These are phyloP conservation scores for Coelinius sp. DNA, from an alignment of 2,888 invertebrate species.

Conservation along the genomic window DNA sequence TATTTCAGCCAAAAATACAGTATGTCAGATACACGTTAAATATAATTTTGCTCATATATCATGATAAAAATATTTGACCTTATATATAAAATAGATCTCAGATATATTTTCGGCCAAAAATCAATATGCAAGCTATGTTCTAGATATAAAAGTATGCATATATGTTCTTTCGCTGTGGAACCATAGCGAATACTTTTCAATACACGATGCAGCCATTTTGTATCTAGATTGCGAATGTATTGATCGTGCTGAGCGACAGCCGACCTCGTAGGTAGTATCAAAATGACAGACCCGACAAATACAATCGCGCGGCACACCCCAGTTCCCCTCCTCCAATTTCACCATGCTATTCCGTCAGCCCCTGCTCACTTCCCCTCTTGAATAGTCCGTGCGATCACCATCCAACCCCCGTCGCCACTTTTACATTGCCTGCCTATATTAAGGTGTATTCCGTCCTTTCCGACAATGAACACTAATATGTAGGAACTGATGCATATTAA, in stretches of 20 bases:
- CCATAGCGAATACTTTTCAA: conserved; percentile 44
- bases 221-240: conserved; percentile 69
- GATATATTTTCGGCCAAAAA: too few species aligned
- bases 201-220: conserved; percentile 66
- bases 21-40: too few species aligned
- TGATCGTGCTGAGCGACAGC: conserved; percentile 67
- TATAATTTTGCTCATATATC: too few species aligned
- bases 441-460: conserved; percentile 41
- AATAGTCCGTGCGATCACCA: conserved; percentile 48
- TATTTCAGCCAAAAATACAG: too few species aligned
- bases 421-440: conserved; percentile 62
- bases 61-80: too few species aligned
- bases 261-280: conserved; percentile 67
- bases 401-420: conserved; percentile 59
- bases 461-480: too few species aligned
- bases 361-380: conserved; percentile 32
- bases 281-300: conserved; percentile 73
- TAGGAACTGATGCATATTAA: too few species aligned
- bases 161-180: too few species aligned
- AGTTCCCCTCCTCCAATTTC: conserved; percentile 21
- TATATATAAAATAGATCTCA: too few species aligned
- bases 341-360: conserved; percentile 5
- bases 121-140: too few species aligned
- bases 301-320: conserved; percentile 56
- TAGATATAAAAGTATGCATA: too few species aligned